Conservation (phyloP, 2,888 invertebrate species). For the Drosophila formosana region DNA sequence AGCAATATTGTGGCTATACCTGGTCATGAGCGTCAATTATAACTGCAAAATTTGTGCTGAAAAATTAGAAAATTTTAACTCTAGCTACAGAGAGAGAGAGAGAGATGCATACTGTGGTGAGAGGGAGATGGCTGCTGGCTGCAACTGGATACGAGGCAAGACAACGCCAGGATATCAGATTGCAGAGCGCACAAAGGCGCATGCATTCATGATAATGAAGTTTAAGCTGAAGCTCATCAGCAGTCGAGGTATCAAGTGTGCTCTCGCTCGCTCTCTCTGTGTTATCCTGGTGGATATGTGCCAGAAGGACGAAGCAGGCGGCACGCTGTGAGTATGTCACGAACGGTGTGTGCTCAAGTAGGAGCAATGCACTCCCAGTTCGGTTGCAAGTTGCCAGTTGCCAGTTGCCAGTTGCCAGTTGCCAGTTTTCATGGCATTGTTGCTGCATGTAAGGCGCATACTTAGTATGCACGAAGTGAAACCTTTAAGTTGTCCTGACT, state of each 20-base stretch:
- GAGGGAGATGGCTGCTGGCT: constrained; percentile 53
- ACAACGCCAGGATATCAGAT: constrained; percentile 70
- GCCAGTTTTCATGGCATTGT: constrained; percentile 3
- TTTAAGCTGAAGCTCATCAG: constrained; percentile 62
- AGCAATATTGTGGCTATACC: constrained; percentile 48
- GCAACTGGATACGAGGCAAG: constrained; percentile 73
- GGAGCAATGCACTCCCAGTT: constrained; percentile 77
- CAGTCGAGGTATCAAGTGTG: constrained; percentile 63
- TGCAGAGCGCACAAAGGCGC: constrained; percentile 60
- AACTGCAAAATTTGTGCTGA: constrained; percentile 25
- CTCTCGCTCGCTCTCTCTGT: not conserved
- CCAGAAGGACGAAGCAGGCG: constrained; percentile 31
- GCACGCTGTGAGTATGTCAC: constrained; percentile 80
- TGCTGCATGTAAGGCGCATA: constrained; percentile 30
- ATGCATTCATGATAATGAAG: constrained; percentile 53
- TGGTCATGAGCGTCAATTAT: constrained; percentile 65
- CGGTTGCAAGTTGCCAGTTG: constrained; percentile 10
- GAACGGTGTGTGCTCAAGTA: constrained; percentile 75
- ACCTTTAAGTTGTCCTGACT: constrained; percentile 72
- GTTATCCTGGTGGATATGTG: constrained; percentile 68
- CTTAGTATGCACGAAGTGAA: constrained; percentile 70
- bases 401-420: too few species aligned
- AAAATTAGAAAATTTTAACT: constrained; percentile 30
- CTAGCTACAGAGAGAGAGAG: not conserved
- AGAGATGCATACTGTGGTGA: not conserved